These are phyloP conservation scores for Dryobotodes eremita DNA, from an alignment of 2,888 invertebrate species.

Conservation along the genomic window DNA sequence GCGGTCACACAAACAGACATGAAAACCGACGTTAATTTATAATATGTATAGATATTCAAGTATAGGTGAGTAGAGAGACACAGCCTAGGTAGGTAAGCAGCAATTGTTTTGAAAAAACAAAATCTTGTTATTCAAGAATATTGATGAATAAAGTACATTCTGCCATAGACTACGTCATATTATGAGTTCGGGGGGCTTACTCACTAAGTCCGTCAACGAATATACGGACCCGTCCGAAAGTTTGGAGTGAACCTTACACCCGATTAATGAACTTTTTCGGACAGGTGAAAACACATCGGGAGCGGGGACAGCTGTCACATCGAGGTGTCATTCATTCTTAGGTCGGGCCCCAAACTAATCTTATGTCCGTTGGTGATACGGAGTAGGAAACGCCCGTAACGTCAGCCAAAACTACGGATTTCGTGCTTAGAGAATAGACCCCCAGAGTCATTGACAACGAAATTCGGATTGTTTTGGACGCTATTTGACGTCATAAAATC, in stretches of 20 bases:
- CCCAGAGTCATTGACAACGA: constrained; percentile 10
- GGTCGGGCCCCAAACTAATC: too few relatives aligned
- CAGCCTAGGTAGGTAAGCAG: background rate
- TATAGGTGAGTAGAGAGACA: background rate
- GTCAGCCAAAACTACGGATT: too few relatives aligned
- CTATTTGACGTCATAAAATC: constrained; percentile 1
- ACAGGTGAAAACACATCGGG: too few relatives aligned
- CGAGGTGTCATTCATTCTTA: too few relatives aligned
- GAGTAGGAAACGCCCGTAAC: too few relatives aligned
- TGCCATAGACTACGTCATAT: background rate
- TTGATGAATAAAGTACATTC: background rate
- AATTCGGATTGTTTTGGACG: background rate
- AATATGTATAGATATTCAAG: background rate
- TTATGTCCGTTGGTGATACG: too few relatives aligned
- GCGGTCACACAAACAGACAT: background rate
- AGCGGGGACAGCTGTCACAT: too few relatives aligned
- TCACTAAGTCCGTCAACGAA: too few relatives aligned
- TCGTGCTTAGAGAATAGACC: too few relatives aligned
- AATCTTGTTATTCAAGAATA: background rate
- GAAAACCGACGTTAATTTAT: background rate
- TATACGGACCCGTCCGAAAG: too few relatives aligned
- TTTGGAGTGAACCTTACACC: too few relatives aligned
- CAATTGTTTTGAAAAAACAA: background rate
- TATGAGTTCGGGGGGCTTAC: background rate
- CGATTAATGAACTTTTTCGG: too few relatives aligned